Percentiles rank a stretch among this genome's conserved stretches.
phyloP scores from a whole-genome alignment of 2,113 vertebrate species.

The Ceyx margarethae region DNA sequence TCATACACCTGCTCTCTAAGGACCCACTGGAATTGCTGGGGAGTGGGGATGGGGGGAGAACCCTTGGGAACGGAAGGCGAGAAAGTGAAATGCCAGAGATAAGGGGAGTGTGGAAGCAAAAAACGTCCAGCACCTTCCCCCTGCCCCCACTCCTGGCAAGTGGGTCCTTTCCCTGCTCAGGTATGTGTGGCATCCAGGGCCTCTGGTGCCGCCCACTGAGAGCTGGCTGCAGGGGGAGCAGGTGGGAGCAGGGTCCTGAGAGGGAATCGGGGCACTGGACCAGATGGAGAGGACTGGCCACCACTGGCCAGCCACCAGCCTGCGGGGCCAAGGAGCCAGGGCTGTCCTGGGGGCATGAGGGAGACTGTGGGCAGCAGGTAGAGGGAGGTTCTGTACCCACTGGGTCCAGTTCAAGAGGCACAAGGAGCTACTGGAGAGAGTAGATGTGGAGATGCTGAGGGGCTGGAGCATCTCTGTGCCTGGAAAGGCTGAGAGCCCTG shows the following conservation, averaged over 20 bases:
- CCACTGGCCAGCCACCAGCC: too few species aligned
- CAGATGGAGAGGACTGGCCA: not conserved
- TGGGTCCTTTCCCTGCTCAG: slow-evolving; percentile 18
- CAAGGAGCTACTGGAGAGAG: too few species aligned
- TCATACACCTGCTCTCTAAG: not conserved
- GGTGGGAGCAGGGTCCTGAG: not conserved
- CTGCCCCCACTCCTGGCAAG: not conserved
- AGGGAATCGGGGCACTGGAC: not conserved
- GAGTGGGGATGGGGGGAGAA: not conserved
- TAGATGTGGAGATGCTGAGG: too few species aligned
- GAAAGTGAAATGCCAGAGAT: slow-evolving; percentile 54
- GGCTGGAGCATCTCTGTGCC: too few species aligned
- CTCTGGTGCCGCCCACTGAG: not conserved
- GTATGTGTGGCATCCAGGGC: slow-evolving; percentile 32
- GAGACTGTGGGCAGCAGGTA: not conserved
- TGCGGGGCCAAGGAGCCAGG: too few species aligned
- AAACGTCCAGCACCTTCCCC: not conserved
- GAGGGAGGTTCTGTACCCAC: too few species aligned
- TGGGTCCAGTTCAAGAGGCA: too few species aligned
- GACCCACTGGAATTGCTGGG: not conserved
- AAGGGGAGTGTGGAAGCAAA: slow-evolving; percentile 20
- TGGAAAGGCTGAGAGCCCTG: too few species aligned
- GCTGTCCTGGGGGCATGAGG: not conserved
- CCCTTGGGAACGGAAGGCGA: slow-evolving; percentile 36
- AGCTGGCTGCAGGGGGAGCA: not conserved